These are phyloP conservation scores for Rhysida immarginata DNA, from an alignment of 1,140 invertebrate genomes.

Conservation along the genomic window DNA sequence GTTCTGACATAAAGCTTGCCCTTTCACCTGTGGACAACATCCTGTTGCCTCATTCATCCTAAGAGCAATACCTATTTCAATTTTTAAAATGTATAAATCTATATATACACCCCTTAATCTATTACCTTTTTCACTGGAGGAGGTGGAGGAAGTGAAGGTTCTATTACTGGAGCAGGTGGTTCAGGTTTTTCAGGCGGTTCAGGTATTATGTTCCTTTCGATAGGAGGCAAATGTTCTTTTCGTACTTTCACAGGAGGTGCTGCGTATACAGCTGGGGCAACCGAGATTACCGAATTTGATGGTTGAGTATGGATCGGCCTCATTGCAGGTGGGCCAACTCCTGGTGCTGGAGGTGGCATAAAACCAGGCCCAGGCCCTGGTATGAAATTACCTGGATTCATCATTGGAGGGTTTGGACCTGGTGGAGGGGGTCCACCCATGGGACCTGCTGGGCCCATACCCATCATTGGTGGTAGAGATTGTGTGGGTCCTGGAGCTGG, in stretches of 20 bases:
- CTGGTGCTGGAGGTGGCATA: not conserved
- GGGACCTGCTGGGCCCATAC: not conserved
- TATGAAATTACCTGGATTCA: not conserved
- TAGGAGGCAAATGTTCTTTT: no score
- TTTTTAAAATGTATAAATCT: no score
- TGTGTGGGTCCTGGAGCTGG: not conserved
- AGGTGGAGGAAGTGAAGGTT: not conserved
- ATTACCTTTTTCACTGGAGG: not conserved
- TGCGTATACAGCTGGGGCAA: not conserved
- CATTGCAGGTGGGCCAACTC: not conserved
- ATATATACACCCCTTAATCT: no score
- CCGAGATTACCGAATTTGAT: not conserved
- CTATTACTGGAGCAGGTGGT: not conserved
- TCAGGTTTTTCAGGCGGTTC: not conserved
- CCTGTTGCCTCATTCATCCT: no score
- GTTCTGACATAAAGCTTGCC: no score
- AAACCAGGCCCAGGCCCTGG: not conserved
- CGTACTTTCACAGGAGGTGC: not conserved
- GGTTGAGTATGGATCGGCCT: not conserved
- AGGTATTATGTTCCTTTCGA: not conserved
- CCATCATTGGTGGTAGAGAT: not conserved
- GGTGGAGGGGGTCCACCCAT: not conserved
- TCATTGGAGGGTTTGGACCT: not conserved
- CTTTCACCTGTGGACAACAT: no score
- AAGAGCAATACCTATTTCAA: no score